Evolutionary conservation across 2,888 invertebrate genomes (phyloP), one percentile per base, ranked within the genome.

Genomic region (Macrosiphum euphorbiae): DNA sequence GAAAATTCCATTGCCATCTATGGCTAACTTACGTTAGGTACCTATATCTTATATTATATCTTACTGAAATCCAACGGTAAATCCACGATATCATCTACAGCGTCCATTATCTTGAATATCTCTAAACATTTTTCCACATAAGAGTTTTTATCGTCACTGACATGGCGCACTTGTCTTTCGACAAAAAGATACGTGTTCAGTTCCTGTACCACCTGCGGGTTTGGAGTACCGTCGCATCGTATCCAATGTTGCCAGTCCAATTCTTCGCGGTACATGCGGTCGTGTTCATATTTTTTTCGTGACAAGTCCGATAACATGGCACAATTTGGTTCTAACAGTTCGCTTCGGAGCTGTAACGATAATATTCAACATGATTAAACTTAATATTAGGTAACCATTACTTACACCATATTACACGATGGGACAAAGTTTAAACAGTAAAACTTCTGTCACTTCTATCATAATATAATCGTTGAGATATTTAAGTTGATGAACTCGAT

Each of bases 181-280:
- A 96, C 94, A 92, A 96, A 97, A 0, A 97, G 95, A 95, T 97
- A 97, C 0, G 97, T 97, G 95, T 96, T 97, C 96, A 97, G 96
- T 94, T 97, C 96, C 0, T 96, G 96, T 7, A 96, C 96, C 35
- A 96, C 96, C 0, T 96, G 96, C 5, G 97, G 97, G 95, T 97
- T 96, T 0, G 97, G 97, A 1, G 97, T 96, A 7, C 97, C 97
- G 92, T 97, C 97, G 94, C 97, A 97, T 1, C 96, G 96, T 88
- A 97, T 96, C 94, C 97, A 97, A 94, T 96, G 96, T 86, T 95
- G 95, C 97, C 97, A 97, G 97, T 97, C 95, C 86, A 95, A 94
- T 47, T 94, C 84, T 20, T 95, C 94, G 16, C 95, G 94, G 11
- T 94, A 94, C 35, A 67, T 90, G 26, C 94, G 94, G 85, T 95